Percentiles rank a stretch among this genome's conserved stretches.
Evolutionary conservation across 2,888 invertebrate species (phyloP).

Genomic region (Arctia plantaginis): DNA sequence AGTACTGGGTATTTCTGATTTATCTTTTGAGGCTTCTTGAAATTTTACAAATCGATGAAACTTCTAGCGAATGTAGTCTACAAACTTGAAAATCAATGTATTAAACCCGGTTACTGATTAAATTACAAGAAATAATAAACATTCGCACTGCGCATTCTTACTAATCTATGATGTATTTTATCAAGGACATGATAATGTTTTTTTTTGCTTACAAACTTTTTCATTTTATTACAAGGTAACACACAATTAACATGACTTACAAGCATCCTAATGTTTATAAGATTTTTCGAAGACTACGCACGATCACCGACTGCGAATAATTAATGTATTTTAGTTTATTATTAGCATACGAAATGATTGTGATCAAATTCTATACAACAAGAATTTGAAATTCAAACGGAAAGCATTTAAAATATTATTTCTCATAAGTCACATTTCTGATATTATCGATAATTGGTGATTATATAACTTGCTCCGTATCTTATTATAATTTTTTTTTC

Average conservation of each 20-base stretch:
- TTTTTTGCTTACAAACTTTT: neutral
- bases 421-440: neutral
- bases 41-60: conserved; percentile 9
- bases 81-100: neutral
- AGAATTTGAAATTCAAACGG: neutral
- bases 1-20: conserved; percentile 18
- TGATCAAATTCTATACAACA: neutral
- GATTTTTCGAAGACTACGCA: neutral
- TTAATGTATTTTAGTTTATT: neutral
- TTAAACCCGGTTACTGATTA: neutral
- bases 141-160: neutral
- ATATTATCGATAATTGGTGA: neutral
- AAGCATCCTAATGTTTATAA: neutral
- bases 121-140: neutral
- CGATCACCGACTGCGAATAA: neutral
- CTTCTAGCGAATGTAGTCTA: neutral
- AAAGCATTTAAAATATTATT: neutral
- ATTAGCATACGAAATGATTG: neutral
- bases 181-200: neutral
- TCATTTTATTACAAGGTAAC: neutral
- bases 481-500: neutral
- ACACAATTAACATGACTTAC: neutral
- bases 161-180: neutral
- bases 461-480: neutral
- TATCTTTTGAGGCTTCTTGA: conserved; percentile 49